Percentiles rank a stretch among this genome's conserved stretches.
Evolutionary conservation across 2,113 vertebrate species (phyloP).

Genomic region (Rhabdornis inornatus): DNA sequence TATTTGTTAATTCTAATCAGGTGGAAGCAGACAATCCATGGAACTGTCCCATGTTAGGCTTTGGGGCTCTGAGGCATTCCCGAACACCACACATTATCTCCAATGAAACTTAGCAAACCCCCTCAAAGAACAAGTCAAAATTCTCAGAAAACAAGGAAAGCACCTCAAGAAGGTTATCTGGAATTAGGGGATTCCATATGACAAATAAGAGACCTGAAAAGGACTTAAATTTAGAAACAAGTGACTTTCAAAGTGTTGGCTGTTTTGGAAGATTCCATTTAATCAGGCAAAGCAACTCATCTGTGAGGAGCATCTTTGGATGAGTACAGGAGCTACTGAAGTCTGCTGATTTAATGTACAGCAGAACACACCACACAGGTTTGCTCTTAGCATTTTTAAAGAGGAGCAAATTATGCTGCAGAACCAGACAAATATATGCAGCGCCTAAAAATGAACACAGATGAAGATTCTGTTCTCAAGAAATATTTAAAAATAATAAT

Average conservation of each 20-base stretch:
- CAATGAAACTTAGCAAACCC: background rate
- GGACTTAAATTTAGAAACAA: background rate
- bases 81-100: background rate
- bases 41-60: background rate
- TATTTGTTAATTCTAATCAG: background rate
- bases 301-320: background rate
- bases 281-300: background rate
- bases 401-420: background rate
- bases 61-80: background rate
- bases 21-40: background rate
- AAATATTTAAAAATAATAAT: background rate
- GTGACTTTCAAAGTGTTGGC: background rate
- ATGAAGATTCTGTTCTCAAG: background rate
- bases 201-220: background rate
- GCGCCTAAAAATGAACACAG: background rate
- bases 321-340: background rate
- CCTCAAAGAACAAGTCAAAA: background rate
- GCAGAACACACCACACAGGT: fast-evolving
- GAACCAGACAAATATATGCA: background rate
- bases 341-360: background rate
- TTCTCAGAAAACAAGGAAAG: background rate
- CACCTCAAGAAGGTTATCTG: background rate
- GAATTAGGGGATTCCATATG: background rate
- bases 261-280: background rate
- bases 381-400: background rate